These are phyloP conservation scores for Microcebus ravelobensis DNA, from an alignment of 2,113 vertebrate genomes.

Conservation along the genomic window DNA sequence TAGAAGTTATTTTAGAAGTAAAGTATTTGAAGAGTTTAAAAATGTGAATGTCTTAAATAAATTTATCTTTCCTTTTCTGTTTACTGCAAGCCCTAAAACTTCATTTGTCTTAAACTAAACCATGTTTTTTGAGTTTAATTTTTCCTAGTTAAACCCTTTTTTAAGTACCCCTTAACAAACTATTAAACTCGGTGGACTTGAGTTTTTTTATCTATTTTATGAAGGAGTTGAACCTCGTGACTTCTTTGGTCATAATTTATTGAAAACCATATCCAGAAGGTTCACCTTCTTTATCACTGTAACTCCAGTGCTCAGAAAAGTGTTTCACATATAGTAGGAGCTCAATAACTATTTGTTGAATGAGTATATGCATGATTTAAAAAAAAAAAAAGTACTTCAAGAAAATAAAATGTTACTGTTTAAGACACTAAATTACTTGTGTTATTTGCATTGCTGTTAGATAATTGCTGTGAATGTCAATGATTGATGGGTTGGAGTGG, in stretches of 20 bases:
- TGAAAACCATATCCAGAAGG: neutral
- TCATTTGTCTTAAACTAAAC: neutral
- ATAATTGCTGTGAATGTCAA: conserved; percentile 50
- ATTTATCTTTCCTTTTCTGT: neutral
- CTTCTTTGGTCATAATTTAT: neutral
- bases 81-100: too few relatives aligned
- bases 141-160: neutral
- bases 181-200: neutral
- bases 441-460: conserved; percentile 39
- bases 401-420: neutral
- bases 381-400: neutral
- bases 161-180: neutral
- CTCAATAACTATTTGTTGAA: neutral
- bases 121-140: neutral
- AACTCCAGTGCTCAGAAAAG: neutral
- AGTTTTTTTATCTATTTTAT: neutral
- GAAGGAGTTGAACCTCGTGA: neutral
- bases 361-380: neutral
- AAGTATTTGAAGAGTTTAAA: neutral
- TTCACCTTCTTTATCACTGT: neutral
- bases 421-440: conserved; percentile 45
- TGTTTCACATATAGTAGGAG: neutral
- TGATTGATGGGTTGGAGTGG: conserved; percentile 66
- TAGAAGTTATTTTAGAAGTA: neutral
- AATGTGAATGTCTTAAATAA: neutral